These are phyloP conservation scores for Yponomeuta evonymella DNA, from an alignment of 2,888 invertebrate genomes.

Conservation along the genomic window DNA sequence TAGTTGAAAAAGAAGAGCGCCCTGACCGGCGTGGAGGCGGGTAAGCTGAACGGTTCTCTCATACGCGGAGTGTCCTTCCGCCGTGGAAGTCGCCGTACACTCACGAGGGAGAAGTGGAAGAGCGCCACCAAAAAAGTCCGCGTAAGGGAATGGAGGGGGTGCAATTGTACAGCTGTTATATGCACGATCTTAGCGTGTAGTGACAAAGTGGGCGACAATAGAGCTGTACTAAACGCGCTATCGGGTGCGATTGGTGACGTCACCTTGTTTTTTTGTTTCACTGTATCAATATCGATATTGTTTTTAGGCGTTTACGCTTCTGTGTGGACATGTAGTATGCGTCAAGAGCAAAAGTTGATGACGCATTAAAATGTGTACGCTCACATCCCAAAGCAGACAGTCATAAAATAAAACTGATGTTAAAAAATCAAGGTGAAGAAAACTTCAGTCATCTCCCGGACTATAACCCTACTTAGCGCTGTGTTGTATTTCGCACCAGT, in stretches of 20 bases:
- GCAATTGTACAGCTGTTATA: too few relatives aligned
- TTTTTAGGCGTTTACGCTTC: too few relatives aligned
- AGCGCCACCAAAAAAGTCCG: slow-evolving; percentile 84
- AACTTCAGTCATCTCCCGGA: neutral
- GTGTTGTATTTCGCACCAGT: neutral
- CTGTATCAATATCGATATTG: too few relatives aligned
- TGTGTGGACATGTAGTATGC: too few relatives aligned
- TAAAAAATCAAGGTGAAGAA: neutral
- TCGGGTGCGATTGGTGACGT: too few relatives aligned
- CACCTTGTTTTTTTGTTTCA: too few relatives aligned
- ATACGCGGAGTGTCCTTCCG: slow-evolving; percentile 80
- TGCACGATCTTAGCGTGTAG: too few relatives aligned
- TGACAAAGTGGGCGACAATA: too few relatives aligned
- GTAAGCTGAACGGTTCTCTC: slow-evolving; percentile 78
- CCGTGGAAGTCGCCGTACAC: slow-evolving; percentile 71
- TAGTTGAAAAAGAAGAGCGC: slow-evolving; percentile 79
- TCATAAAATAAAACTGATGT: neutral
- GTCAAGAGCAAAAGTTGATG: too few relatives aligned
- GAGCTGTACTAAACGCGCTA: too few relatives aligned
- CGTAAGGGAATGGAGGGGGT: slow-evolving; percentile 72
- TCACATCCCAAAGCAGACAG: too few relatives aligned
- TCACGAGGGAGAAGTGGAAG: slow-evolving; percentile 78
- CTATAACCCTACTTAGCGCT: neutral
- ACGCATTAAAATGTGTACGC: too few relatives aligned
- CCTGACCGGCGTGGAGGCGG: slow-evolving; percentile 80